Conservation (phyloP, 1,140 invertebrate species). For the Oreohelix idahoensis region DNA sequence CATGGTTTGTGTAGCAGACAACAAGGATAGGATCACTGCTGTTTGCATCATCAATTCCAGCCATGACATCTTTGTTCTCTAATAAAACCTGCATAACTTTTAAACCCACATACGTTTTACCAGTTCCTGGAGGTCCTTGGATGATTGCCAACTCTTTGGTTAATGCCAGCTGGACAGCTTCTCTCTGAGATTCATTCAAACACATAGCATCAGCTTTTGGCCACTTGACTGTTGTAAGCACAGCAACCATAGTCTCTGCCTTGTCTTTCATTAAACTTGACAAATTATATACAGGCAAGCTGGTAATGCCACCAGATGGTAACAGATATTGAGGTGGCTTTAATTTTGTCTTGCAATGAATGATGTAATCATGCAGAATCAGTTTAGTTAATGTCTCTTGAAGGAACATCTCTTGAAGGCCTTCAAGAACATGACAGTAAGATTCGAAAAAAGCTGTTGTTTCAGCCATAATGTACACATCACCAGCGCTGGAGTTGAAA, state of each 20-base stretch:
- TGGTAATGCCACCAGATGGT: not conserved
- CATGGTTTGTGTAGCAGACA: conserved; percentile 91
- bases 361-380: conserved; percentile 66
- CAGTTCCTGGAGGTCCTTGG: conserved; percentile 77
- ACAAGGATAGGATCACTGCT: conserved; percentile 79
- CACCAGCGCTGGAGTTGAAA: not conserved
- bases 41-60: not conserved
- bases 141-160: conserved; percentile 78
- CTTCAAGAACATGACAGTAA: conserved; percentile 73
- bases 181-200: conserved; percentile 73
- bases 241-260: not conserved
- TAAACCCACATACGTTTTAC: conserved; percentile 70
- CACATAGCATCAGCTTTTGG: conserved; percentile 53
- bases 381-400: conserved; percentile 51
- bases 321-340: conserved; percentile 56
- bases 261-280: conserved; percentile 20
- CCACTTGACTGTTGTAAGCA: conserved; percentile 47
- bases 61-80: conserved; percentile 61
- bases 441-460: conserved; percentile 75
- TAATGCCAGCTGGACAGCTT: conserved; percentile 73
- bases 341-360: conserved; percentile 56
- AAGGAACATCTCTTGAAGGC: conserved; percentile 70
- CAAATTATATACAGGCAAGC: conserved; percentile 39
- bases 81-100: conserved; percentile 70
- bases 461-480: conserved; percentile 70